A percentile compares a stretch with the other conserved stretches of the same genome.
Evolutionary conservation across 2,113 vertebrate genomes (phyloP).

Genomic region (Xiphorhynchus elegans): DNA sequence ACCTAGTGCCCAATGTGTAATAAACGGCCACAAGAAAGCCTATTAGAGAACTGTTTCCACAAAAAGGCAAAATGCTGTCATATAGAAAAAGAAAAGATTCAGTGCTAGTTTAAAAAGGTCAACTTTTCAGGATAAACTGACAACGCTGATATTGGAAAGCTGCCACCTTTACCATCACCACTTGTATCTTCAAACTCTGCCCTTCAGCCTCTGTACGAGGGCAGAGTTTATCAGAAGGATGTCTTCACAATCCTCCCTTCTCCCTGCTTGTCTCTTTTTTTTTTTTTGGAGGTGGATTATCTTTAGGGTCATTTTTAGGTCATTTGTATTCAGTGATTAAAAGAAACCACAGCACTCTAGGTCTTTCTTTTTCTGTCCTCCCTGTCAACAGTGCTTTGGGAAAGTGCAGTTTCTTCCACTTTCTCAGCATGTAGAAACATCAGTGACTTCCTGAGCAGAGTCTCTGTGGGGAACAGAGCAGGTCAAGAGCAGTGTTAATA

Average conservation of each 20-base stretch:
- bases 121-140: conserved; percentile 18
- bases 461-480: neutral
- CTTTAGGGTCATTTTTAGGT: neutral
- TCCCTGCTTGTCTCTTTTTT: neutral
- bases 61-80: conserved; percentile 40
- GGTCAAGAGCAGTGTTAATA: conserved; percentile 52
- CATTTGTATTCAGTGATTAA: neutral
- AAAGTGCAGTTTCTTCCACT: neutral
- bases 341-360: neutral
- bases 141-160: neutral
- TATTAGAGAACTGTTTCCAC: conserved; percentile 47
- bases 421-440: conserved; percentile 34
- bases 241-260: neutral
- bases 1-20: conserved; percentile 67
- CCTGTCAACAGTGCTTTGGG: neutral
- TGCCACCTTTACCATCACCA: neutral
- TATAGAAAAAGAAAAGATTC: conserved; percentile 16
- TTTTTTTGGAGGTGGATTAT: neutral
- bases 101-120: conserved; percentile 41
- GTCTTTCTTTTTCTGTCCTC: neutral
- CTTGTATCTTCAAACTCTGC: neutral
- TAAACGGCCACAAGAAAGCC: conserved; percentile 61
- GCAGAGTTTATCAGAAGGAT: neutral
- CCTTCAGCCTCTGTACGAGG: neutral
- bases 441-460: conserved; percentile 31